phyloP scores from a whole-genome alignment of 2,888 invertebrate genomes.

The Sinohyriopsis cumingii region DNA sequence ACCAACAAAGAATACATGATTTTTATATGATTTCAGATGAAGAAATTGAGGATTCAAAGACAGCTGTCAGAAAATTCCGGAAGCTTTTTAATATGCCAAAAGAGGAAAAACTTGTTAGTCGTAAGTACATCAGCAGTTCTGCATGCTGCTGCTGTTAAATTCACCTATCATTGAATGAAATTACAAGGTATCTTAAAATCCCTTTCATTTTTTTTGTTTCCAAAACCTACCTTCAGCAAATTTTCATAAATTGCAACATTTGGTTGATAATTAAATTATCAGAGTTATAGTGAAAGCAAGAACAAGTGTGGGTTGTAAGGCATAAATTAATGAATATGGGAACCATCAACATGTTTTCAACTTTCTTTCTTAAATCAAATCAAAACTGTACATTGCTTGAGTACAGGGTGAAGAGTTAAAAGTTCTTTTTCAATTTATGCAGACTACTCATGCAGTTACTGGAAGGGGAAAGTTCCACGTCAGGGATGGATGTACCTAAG shows the following conservation, averaged over 20 bases:
- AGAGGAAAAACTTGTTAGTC: constrained; percentile 96
- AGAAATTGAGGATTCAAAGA: constrained; percentile 84
- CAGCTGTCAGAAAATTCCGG: constrained; percentile 87
- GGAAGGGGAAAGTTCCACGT: constrained; percentile 93
- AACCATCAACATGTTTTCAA: no score
- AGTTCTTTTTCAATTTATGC: constrained; percentile 9
- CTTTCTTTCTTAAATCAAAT: no score
- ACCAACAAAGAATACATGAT: background rate
- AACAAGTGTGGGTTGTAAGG: no score
- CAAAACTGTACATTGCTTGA: no score
- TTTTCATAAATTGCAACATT: background rate
- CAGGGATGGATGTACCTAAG: constrained; percentile 99
- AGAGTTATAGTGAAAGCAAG: no score
- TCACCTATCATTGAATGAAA: no score
- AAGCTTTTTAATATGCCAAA: constrained; percentile 91
- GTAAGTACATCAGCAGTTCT: constrained; percentile 75
- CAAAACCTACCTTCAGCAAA: no score
- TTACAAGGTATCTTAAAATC: background rate
- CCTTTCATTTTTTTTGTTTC: no score
- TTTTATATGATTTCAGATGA: constrained; percentile 77
- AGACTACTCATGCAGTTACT: constrained; percentile 83
- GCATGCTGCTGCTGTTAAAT: background rate
- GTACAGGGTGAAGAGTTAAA: no score
- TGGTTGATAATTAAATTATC: no score
- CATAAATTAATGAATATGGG: no score